These are phyloP conservation scores for Octopus sinensis DNA, from an alignment of 1,140 invertebrate genomes.

Conservation along the genomic window DNA sequence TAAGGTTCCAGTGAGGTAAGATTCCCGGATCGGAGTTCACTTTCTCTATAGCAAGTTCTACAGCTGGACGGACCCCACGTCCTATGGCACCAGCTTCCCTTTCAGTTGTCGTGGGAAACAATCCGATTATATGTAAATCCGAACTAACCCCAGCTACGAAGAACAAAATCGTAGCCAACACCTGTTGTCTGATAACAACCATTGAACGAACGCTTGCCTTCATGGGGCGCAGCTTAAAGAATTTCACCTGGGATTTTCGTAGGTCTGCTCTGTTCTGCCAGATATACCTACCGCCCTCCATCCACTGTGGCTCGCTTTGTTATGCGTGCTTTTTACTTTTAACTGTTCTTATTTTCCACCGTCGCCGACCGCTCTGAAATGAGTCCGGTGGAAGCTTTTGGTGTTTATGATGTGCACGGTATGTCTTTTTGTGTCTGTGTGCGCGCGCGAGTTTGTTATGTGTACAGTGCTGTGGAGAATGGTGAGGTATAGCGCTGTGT, in stretches of 20 bases:
- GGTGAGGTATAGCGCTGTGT: no score
- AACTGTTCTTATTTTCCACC: no score
- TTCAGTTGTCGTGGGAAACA: neutral
- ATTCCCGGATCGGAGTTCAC: conserved; percentile 23
- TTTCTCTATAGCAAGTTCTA: conserved; percentile 19
- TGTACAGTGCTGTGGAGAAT: no score
- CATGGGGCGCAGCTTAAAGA: neutral
- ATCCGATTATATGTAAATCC: conserved; percentile 13
- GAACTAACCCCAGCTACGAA: neutral
- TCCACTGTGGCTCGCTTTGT: neutral
- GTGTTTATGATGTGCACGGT: no score
- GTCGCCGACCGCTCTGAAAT: no score
- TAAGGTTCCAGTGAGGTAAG: conserved; percentile 16
- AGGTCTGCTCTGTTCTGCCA: neutral
- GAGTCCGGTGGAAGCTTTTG: no score
- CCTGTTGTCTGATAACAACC: neutral
- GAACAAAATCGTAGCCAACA: neutral
- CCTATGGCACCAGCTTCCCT: conserved; percentile 16
- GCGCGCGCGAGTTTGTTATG: no score
- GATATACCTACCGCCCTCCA: neutral
- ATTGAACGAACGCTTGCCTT: neutral
- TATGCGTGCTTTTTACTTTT: neutral
- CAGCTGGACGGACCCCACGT: conserved; percentile 22
- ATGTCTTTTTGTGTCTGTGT: no score
- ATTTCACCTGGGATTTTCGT: no score